These are phyloP conservation scores for Zalophus californianus DNA, from an alignment of 2,797 vertebrate species.

Conservation along the genomic window DNA sequence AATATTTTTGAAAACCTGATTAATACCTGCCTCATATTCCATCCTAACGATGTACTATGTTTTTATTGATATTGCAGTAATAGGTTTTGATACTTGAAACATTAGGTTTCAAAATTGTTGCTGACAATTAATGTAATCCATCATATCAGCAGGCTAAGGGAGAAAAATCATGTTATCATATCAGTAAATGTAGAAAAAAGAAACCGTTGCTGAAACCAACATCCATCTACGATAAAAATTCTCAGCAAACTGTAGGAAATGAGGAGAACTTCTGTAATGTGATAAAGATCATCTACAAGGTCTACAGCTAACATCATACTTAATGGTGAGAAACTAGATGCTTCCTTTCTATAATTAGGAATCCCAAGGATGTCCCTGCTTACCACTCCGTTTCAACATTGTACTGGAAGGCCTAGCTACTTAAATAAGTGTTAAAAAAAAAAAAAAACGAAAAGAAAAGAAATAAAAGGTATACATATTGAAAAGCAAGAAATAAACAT, in stretches of 20 bases:
- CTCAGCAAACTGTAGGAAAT: background rate
- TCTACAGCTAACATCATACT: background rate
- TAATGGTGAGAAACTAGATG: background rate
- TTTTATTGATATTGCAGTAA: background rate
- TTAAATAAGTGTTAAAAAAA: background rate
- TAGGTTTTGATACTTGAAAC: background rate
- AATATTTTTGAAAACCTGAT: constrained; percentile 30
- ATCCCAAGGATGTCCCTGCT: background rate
- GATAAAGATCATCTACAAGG: background rate
- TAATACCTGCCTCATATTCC: background rate
- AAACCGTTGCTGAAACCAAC: background rate
- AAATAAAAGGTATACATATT: background rate
- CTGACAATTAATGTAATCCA: background rate
- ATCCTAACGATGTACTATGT: background rate
- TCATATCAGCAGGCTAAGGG: background rate
- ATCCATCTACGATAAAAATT: background rate
- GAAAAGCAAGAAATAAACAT: background rate
- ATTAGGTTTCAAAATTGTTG: constrained; percentile 21
- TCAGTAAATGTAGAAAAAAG: background rate
- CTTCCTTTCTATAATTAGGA: background rate
- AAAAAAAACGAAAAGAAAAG: background rate
- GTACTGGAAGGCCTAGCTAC: background rate
- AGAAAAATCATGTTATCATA: background rate
- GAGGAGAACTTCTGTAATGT: background rate
- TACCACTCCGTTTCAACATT: background rate